phyloP scores from a whole-genome alignment of 2,888 invertebrate genomes.

The Cistogaster globosa region DNA sequence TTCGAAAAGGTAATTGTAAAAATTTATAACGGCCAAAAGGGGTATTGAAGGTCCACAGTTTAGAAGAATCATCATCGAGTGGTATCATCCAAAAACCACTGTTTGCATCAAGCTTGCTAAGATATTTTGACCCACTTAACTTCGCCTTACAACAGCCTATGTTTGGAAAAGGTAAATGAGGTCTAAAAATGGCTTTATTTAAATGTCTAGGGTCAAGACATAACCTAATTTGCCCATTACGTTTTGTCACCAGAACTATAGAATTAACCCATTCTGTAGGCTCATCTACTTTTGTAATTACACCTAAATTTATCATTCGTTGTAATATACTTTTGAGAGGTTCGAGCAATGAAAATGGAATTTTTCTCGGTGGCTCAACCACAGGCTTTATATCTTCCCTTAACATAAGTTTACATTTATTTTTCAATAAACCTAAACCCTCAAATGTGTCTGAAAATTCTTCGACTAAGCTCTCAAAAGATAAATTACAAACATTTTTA shows the following conservation, averaged over 20 bases:
- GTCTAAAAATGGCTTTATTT: slow-evolving; percentile 7
- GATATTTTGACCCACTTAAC: neutral
- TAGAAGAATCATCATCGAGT: no score
- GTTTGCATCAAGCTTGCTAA: slow-evolving; percentile 19
- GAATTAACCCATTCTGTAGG: no score
- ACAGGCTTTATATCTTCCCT: slow-evolving; percentile 1
- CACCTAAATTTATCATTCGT: no score
- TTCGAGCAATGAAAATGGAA: no score
- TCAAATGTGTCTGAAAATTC: slow-evolving; percentile 6
- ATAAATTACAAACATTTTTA: neutral
- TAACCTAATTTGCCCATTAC: neutral
- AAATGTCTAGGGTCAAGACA: slow-evolving; percentile 13
- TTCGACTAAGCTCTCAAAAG: neutral
- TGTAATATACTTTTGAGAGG: no score
- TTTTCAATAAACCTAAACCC: slow-evolving; percentile 6
- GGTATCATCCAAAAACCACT: slow-evolving; percentile 71
- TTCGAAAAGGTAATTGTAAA: slow-evolving; percentile 59
- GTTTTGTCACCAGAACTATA: no score
- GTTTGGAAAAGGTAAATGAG: slow-evolving; percentile 15
- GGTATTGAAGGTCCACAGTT: no score
- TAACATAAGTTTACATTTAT: slow-evolving; percentile 14
- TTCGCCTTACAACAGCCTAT: slow-evolving; percentile 9
- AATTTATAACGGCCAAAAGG: neutral
- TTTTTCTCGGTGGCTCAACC: slow-evolving; percentile 1
- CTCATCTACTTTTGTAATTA: no score